Base-by-base conservation (phyloP, 1,140 invertebrate genomes). In the Drosophila bocqueti region DNA sequence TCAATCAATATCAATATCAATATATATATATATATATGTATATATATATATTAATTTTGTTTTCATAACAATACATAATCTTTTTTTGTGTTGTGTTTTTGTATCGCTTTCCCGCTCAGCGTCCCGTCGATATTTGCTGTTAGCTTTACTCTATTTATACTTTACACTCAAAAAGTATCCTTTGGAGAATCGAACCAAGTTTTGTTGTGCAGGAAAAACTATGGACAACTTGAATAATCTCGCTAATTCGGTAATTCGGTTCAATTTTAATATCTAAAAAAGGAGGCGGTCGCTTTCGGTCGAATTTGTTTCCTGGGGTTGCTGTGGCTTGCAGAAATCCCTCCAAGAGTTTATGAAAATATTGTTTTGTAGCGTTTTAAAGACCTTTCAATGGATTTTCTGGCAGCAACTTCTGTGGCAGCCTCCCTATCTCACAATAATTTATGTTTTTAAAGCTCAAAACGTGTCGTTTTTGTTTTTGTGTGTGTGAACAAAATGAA, bases 1-100 rank as follows among this genome's bases (percentile, higher is more conserved):
- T 74, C 83, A 85, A 82, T 86, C 66, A 76, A 85, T 86, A 86
- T 84, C 82, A 78, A 84, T 85, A 81, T 84, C 77, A 74, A 77
- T 89, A 29, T 29, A 7, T 29, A 80, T 83, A 68, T 7, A 8
- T 29, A 7, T 29, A 8, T 8, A 29, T 29, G 1, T 29, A 1
- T 55, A 54, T 36, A 36, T 36, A 38, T 55, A 21, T 55, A 16
- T 24, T 40, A 6, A 11, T 16, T 24, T 24, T 24, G 24, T 24
- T 24, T 47, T 26, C 26, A 79, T 79, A 87, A 89, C 83, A 87
- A 78, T 89, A 89, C 65, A 78, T 78, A 77, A 81, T 74, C 61
- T 57, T 74, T 46, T 34, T 18, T 60, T 54, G 55, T 38, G 18
- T 60, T 54, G 55, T 38, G 40, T 62, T 50, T 57, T 47, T 62